These are phyloP conservation scores for Cephalophus harveyi DNA, from an alignment of 2,113 vertebrate genomes.

Conservation along the genomic window DNA sequence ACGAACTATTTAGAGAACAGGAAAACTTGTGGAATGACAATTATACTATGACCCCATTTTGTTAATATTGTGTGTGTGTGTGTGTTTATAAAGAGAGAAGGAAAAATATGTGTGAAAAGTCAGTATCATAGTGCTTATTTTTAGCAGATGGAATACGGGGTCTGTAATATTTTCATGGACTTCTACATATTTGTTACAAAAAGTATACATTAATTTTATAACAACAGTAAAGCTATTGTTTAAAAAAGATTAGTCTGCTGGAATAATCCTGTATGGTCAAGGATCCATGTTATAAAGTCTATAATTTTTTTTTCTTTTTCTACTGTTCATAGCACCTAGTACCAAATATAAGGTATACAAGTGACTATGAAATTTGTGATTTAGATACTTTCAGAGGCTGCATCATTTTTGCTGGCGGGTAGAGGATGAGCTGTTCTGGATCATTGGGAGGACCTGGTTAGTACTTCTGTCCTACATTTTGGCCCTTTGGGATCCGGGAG, in stretches of 20 bases:
- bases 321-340: background rate
- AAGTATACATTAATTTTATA: background rate
- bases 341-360: background rate
- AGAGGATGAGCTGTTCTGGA: background rate
- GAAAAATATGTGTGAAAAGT: background rate
- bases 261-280: background rate
- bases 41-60: background rate
- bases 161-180: background rate
- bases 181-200: background rate
- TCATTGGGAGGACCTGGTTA: background rate
- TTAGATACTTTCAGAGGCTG: background rate
- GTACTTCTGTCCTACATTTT: background rate
- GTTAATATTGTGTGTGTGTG: background rate
- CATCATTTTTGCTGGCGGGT: background rate
- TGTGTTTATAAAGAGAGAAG: background rate
- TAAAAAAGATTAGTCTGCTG: background rate
- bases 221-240: background rate
- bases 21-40: background rate
- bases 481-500: background rate
- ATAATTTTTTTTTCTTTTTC: background rate
- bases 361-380: background rate
- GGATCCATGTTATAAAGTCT: background rate
- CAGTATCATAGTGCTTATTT: background rate
- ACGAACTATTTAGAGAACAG: background rate
- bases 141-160: background rate